Evolutionary conservation across 2,797 vertebrate species (phyloP).

Genomic region (Nannoperca obscura): DNA sequence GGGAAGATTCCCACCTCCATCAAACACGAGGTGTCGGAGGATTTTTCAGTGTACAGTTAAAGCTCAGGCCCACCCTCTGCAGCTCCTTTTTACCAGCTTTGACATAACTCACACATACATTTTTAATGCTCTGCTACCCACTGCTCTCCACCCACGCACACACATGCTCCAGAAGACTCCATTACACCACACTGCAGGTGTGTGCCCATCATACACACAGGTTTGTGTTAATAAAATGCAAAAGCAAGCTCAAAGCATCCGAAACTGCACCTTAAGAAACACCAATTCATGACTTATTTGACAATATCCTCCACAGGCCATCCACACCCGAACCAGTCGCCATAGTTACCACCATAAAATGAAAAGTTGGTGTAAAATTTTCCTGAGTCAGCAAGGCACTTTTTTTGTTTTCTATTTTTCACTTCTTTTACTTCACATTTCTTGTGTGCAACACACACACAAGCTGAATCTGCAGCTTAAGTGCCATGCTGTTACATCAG

Average conservation of each 20-base stretch:
- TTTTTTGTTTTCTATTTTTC: conserved; percentile 35
- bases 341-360: conserved; percentile 56
- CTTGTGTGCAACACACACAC: conserved; percentile 28
- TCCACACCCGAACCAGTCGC: conserved; percentile 25
- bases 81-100: conserved; percentile 72
- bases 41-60: conserved; percentile 46
- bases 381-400: conserved; percentile 51
- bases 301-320: conserved; percentile 35
- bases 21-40: neutral
- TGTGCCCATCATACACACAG: conserved; percentile 16
- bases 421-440: conserved; percentile 18
- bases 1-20: conserved; percentile 11
- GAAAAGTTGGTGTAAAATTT: conserved; percentile 45
- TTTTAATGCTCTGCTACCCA: conserved; percentile 70
- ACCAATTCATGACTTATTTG: conserved; percentile 21
- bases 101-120: conserved; percentile 73
- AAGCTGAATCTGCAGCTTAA: conserved; percentile 46
- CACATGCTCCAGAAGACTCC: conserved; percentile 8
- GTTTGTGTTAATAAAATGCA: conserved; percentile 33
- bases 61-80: conserved; percentile 60
- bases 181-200: conserved; percentile 36
- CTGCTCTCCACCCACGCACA: conserved; percentile 39
- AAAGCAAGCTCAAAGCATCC: conserved; percentile 12
- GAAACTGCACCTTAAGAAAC: conserved; percentile 26
- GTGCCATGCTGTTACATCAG: conserved; percentile 41